phyloP scores from a whole-genome alignment of 2,888 invertebrate genomes.

The Bibio marci region DNA sequence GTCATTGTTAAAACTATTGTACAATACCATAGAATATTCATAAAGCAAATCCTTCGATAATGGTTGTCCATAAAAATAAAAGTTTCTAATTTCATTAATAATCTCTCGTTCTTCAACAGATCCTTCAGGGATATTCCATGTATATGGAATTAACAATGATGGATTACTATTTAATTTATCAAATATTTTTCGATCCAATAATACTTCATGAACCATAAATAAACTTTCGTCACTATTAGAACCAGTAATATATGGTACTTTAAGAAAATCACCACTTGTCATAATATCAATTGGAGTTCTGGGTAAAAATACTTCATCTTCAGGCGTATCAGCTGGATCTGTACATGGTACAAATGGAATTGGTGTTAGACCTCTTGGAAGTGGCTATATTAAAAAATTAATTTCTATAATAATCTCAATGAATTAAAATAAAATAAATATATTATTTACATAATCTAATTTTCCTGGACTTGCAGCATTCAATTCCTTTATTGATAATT shows the following conservation, averaged over 20 bases:
- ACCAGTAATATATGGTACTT: constrained; percentile 10
- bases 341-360: constrained; percentile 8
- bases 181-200: constrained; percentile 1
- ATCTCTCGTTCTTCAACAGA: constrained; percentile 1
- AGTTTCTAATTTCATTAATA: constrained; percentile 5
- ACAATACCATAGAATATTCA: constrained; percentile 4
- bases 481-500: not conserved
- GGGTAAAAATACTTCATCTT: constrained; percentile 6
- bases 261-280: constrained; percentile 6
- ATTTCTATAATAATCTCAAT: not conserved
- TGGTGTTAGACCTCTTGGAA: constrained; percentile 6
- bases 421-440: too few relatives aligned
- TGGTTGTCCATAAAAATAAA: constrained; percentile 8
- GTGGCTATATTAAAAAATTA: not conserved
- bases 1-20: too few relatives aligned
- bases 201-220: constrained; percentile 4
- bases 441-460: not conserved
- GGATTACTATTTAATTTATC: constrained; percentile 5
- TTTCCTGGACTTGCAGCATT: not conserved
- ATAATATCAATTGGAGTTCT: constrained; percentile 7
- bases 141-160: constrained; percentile 5
- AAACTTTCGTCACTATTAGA: constrained; percentile 7
- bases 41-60: not conserved
- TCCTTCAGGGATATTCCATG: constrained; percentile 3
- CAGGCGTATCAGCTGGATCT: constrained; percentile 4